Conservation (phyloP, 2,888 invertebrate species). For the Calameuta filiformis region DNA sequence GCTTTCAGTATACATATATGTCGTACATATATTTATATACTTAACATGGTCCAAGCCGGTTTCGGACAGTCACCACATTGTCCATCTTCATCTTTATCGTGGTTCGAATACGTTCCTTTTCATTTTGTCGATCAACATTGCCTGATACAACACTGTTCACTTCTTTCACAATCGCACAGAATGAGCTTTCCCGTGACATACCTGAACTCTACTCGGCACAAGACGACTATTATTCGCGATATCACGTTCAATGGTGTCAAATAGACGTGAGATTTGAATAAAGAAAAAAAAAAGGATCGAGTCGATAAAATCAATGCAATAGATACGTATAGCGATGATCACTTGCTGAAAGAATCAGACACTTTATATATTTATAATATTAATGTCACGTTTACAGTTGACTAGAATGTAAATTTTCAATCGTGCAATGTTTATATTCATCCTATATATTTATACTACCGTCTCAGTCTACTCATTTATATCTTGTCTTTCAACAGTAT, state of each 20-base stretch:
- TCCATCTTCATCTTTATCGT: not conserved
- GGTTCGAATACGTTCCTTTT: not conserved
- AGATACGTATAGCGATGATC: not conserved
- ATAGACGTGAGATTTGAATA: not conserved
- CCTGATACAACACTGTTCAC: not conserved
- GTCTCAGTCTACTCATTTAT: not conserved
- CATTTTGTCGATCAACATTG: not conserved
- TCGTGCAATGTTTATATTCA: not conserved
- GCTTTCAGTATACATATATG: constrained; percentile 3
- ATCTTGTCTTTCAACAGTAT: not conserved
- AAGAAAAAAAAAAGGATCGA: not conserved
- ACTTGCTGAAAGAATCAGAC: not conserved
- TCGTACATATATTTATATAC: constrained; percentile 1
- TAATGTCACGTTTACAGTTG: not conserved
- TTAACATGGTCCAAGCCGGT: not conserved
- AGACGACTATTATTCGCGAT: not conserved
- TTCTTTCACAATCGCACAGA: not conserved
- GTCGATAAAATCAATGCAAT: not conserved
- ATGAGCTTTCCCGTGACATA: not conserved
- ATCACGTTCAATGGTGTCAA: not conserved
- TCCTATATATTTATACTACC: not conserved
- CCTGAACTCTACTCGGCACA: not conserved
- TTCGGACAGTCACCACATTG: not conserved
- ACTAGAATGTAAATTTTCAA: not conserved
- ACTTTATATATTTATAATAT: not conserved